Evolutionary conservation across 2,888 invertebrate species (phyloP), one percentile per base, ranked within the genome.

Genomic region (Nemoura dubitans): DNA sequence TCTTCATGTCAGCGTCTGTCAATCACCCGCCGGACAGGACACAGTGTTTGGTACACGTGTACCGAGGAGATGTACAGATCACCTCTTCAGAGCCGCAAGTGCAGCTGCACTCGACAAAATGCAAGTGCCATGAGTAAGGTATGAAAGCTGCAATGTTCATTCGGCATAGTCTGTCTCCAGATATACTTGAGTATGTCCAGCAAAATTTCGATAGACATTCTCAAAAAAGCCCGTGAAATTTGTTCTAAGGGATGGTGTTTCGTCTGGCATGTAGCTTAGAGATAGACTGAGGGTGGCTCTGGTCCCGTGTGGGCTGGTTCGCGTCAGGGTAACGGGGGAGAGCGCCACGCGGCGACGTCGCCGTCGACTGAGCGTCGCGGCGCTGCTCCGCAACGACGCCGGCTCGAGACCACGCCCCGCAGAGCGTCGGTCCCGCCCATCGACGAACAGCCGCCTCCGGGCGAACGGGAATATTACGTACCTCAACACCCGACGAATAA

Each of bases 301-400:
- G 36, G 36, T 10, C 36, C 3, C 10, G 2, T 36, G 59, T 59
- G 14, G 59, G 59, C 16, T 21, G 59, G 59, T 59, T 59, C 59
- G 59, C 10, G 59, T 21, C 59, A 10, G 10, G 21, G 21, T 3
- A 1, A 14, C 21, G 6, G 59, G 59, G 16, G 59, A 59, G 21
- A 30, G 21, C 81, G 81, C 29, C 81, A 10, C 25, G 1, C 26
- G 16, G 28, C 26, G 81, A 30, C 81, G 81, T 30, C 81, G 28
- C 26, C 81, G 81, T 1, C 81, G 81, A 81, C 29, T 30, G 81
- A 81, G 81, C 30, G 28, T 27, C 81, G 78, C 78, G 78, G 28
- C 28, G 78, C 26, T 27, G 27, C 10, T 27, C 76, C 27, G 78
- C 10, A 26, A 7, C 28, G 26, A 26, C 78, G 27, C 28, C 28